Conservation (phyloP, 2,888 invertebrate species). For the Myopa tessellatipennis region DNA sequence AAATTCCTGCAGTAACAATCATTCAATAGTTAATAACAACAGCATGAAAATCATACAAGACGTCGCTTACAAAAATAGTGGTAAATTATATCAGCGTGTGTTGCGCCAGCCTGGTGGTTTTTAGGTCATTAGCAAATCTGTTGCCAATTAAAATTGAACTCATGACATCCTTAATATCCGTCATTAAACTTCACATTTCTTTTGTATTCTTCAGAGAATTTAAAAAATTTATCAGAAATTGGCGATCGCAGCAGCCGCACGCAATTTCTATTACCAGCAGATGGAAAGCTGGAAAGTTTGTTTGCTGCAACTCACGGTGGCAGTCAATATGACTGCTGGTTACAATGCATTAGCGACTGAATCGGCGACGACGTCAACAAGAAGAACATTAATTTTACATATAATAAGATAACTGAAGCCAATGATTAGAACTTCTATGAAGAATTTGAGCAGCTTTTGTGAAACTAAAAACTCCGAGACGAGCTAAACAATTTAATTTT, state of each 20-base stretch:
- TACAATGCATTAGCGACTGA: slow-evolving; percentile 15
- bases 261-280: not conserved
- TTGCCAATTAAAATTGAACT: not conserved
- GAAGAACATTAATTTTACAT: not conserved
- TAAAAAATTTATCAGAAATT: not conserved
- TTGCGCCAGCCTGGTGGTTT: no score
- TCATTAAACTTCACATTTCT: not conserved
- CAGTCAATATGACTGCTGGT: slow-evolving; percentile 54
- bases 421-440: slow-evolving; percentile 33
- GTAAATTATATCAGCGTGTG: not conserved
- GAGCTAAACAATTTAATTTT: not conserved
- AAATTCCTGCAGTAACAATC: slow-evolving; percentile 19
- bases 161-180: no score
- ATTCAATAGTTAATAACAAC: slow-evolving; percentile 16
- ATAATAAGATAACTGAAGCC: not conserved
- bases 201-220: slow-evolving; percentile 13
- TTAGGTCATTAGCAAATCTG: not conserved
- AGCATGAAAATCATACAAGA: slow-evolving; percentile 14
- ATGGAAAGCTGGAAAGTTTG: slow-evolving; percentile 47
- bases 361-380: slow-evolving; percentile 24
- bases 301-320: slow-evolving; percentile 61
- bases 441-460: slow-evolving; percentile 2
- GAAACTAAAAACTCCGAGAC: no score
- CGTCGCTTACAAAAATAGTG: not conserved
- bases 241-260: not conserved